These are phyloP conservation scores for Desoria tigrina DNA, from an alignment of 2,888 invertebrate species.

Conservation along the genomic window DNA sequence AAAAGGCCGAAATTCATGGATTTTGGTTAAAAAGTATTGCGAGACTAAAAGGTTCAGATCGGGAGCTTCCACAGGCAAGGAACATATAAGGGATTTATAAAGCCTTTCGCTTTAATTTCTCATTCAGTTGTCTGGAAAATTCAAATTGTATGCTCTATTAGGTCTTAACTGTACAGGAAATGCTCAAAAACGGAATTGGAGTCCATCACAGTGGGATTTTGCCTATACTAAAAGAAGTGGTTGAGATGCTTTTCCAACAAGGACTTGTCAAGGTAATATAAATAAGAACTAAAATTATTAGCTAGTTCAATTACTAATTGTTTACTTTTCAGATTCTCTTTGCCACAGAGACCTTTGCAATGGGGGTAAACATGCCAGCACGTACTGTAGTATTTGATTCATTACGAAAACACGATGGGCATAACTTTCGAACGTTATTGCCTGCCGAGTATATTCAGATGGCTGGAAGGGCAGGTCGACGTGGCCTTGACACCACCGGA, in stretches of 20 bases:
- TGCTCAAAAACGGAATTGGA: constrained; percentile 83
- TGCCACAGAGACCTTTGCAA: constrained; percentile 99
- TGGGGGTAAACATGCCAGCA: constrained; percentile 99
- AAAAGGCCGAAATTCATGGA: constrained; percentile 78
- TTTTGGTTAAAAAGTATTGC: constrained; percentile 85
- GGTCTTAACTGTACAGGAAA: constrained; percentile 69
- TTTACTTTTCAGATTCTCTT: constrained; percentile 74
- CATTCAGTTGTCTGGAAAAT: too few relatives aligned
- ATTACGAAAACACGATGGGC: constrained; percentile 86
- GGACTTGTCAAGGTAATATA: constrained; percentile 81
- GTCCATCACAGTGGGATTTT: constrained; percentile 98
- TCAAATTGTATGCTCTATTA: too few relatives aligned
- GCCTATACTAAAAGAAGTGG: constrained; percentile 98
- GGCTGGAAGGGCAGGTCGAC: constrained; percentile 94
- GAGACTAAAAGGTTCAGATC: constrained; percentile 80
- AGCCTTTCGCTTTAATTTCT: too few relatives aligned
- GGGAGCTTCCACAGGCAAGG: constrained; percentile 82
- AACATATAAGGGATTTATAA: too few relatives aligned
- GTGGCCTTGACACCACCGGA: constrained; percentile 90
- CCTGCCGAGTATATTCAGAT: constrained; percentile 98
- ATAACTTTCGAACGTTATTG: constrained; percentile 70
- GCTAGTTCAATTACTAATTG: not conserved
- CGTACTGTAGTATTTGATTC: constrained; percentile 95
- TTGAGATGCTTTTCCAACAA: constrained; percentile 92
- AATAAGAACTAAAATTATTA: constrained; percentile 47